Percentiles rank a stretch among this genome's conserved stretches.
phyloP scores from a whole-genome alignment of 2,888 invertebrate genomes.

The Yponomeuta evonymella region DNA sequence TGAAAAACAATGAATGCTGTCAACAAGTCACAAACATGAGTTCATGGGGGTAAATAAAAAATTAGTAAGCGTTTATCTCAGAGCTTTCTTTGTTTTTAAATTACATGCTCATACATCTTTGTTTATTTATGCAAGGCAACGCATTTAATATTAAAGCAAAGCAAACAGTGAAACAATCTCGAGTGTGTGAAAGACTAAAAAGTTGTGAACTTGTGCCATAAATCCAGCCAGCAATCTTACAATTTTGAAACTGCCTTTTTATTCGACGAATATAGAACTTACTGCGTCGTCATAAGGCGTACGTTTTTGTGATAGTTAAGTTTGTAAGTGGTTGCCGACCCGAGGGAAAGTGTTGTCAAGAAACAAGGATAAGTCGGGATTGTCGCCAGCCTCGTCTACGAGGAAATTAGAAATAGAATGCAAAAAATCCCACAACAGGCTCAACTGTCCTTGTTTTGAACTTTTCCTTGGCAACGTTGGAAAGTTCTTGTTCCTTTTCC shows the following conservation, averaged over 20 bases:
- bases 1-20: no score
- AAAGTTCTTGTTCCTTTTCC: background rate
- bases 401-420: conserved; percentile 64
- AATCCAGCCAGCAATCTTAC: conserved; percentile 46
- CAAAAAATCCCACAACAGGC: conserved; percentile 44
- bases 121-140: background rate
- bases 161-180: conserved; percentile 33
- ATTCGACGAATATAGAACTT: conserved; percentile 28
- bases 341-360: conserved; percentile 70
- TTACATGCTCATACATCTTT: background rate
- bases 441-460: conserved; percentile 18
- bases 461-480: conserved; percentile 6
- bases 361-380: conserved; percentile 70
- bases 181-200: conserved; percentile 61
- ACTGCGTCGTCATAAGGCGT: conserved; percentile 25
- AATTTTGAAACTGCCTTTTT: conserved; percentile 17
- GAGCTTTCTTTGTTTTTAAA: background rate
- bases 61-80: background rate
- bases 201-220: conserved; percentile 60
- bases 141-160: conserved; percentile 15
- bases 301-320: conserved; percentile 15
- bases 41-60: background rate
- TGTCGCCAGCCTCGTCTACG: conserved; percentile 57
- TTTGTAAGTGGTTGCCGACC: conserved; percentile 38
- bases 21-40: no score